Evolutionary conservation across 2,797 vertebrate genomes (phyloP), one percentile per base, ranked within the genome.

Genomic region (Myoxocephalus aenaeus): DNA sequence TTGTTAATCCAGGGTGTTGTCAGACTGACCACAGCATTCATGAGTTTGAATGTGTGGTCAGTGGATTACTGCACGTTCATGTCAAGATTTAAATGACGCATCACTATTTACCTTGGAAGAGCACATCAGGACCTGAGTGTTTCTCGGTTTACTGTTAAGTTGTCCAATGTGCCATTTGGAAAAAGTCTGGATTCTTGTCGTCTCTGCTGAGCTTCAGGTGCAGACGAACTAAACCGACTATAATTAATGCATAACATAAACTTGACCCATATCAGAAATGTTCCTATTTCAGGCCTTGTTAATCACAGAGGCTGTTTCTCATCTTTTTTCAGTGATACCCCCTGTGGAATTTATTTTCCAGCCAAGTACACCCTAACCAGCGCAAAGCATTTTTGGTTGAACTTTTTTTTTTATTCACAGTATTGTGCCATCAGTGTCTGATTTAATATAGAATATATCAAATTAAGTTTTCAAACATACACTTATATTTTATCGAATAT

Each of bases 31-130:
- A n/a, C n/a, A n/a, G n/a, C n/a, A n/a, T n/a, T n/a, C n/a, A n/a
- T n/a, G n/a, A 67, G 78, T 76, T 85, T 86, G 86, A 81, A 27
- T 80, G 81, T 77, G 84, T 77, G 84, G 78, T 86, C n/a, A 46
- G 79, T 51, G 68, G 69, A 72, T 87, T 77, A 77, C 83, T 80
- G 62, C 66, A 62, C 27, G 56, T 73, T 75, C 69, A 87, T 90
- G 90, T 89, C 68, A 67, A 83, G 72, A 77, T 79, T 77, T 42
- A 85, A 85, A 90, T 70, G 54, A 76, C 46, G 29, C 69, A 29
- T 71, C 54, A 13, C 72, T 90, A 50, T 94, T 92, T 91, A 85
- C 58, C 80, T 92, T 91, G 89, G 86, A 84, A 15, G 69, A 77
- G 67, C 65, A 50, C 64, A 42, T 56, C 12, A 62, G 70, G 65